These are phyloP conservation scores for Campylomormyrus numenius DNA, from an alignment of 2,113 vertebrate species.

Conservation along the genomic window DNA sequence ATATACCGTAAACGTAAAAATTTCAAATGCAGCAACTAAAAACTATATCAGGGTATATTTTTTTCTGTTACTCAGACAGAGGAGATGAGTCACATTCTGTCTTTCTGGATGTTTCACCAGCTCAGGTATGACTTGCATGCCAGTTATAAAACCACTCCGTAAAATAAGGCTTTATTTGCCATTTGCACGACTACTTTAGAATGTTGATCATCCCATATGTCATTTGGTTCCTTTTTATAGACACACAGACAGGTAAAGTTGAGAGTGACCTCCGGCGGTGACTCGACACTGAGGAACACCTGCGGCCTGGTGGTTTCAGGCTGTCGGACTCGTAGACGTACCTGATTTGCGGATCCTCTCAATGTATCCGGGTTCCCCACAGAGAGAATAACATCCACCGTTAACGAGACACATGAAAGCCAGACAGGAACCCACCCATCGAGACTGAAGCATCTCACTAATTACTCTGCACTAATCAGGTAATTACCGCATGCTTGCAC, in stretches of 20 bases:
- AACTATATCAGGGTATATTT: background rate
- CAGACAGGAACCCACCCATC: background rate
- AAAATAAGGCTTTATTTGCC: background rate
- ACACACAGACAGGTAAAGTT: background rate
- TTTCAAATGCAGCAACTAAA: background rate
- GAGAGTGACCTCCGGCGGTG: background rate
- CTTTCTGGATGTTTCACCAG: background rate
- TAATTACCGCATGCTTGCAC: constrained; percentile 11
- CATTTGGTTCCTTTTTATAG: background rate
- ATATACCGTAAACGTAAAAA: background rate
- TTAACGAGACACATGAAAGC: background rate
- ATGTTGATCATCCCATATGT: background rate
- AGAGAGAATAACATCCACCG: background rate
- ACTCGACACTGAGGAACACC: background rate
- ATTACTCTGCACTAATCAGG: constrained; percentile 17
- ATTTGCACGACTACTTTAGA: background rate
- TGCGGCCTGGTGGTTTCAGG: background rate
- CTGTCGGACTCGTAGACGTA: background rate
- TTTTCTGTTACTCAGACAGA: background rate
- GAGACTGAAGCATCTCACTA: constrained; percentile 4
- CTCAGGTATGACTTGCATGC: background rate
- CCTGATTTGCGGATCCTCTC: background rate
- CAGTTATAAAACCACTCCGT: background rate
- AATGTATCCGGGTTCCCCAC: background rate
- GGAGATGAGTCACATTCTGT: background rate